A percentile compares a stretch with the other conserved stretches of the same genome.
These are phyloP conservation scores for Cyanoliseus patagonus DNA, from an alignment of 2,113 vertebrate species.

Conservation along the genomic window DNA sequence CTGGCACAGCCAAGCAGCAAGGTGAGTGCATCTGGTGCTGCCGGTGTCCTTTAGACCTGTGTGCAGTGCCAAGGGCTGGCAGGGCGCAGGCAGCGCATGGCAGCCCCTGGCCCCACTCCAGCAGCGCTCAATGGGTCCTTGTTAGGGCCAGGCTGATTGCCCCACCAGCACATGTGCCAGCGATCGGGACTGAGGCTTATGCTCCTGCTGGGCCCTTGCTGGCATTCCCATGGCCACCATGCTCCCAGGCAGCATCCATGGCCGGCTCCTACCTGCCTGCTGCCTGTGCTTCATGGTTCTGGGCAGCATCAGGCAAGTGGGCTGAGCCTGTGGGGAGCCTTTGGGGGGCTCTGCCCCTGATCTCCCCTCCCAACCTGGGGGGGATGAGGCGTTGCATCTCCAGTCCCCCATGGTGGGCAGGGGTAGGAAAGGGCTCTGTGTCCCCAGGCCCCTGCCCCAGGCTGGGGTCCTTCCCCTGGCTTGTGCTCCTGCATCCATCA, in stretches of 20 bases:
- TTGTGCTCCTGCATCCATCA: background rate
- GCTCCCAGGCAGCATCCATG: background rate
- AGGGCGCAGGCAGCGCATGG: background rate
- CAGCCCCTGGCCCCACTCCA: background rate
- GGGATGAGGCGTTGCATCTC: background rate
- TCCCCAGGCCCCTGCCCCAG: background rate
- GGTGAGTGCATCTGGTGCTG: background rate
- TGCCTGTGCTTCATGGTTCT: background rate
- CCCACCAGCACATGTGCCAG: background rate
- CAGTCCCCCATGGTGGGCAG: background rate
- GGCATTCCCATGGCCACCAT: background rate
- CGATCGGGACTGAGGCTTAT: accelerated
- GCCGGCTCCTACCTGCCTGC: background rate
- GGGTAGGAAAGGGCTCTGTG: too few species aligned
- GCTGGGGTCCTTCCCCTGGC: background rate
- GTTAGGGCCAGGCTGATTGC: too few species aligned
- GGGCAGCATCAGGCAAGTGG: background rate
- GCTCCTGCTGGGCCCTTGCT: background rate
- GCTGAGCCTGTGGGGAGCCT: background rate
- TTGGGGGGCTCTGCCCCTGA: background rate
- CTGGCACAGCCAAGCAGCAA: background rate
- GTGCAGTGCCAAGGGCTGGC: background rate
- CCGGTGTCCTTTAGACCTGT: background rate
- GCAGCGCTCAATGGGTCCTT: background rate
- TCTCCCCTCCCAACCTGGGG: too few species aligned